Evolutionary conservation across 2,113 vertebrate species (phyloP).

Genomic region (Numenius arquata): DNA sequence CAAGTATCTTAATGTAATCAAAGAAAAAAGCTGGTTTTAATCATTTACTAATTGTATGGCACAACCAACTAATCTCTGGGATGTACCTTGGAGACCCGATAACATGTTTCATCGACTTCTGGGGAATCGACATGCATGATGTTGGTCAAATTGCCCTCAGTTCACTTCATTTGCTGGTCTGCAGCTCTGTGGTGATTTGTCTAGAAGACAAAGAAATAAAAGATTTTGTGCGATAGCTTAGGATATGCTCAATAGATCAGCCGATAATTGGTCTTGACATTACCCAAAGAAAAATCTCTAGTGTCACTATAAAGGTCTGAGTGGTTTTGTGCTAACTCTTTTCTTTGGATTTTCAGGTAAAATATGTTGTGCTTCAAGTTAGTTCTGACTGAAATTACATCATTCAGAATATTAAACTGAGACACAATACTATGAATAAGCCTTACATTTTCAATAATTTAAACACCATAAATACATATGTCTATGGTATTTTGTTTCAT

Average conservation of each 20-base stretch:
- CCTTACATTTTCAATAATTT: not conserved
- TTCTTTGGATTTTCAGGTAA: not conserved
- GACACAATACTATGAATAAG: not conserved
- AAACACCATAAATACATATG: not conserved
- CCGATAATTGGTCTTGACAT: not conserved
- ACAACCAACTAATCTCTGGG: not conserved
- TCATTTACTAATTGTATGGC: slow-evolving; percentile 19
- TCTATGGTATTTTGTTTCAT: not conserved
- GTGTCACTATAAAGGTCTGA: not conserved
- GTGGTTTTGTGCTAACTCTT: not conserved
- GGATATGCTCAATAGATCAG: not conserved
- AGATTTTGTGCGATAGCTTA: not conserved
- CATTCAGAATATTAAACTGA: not conserved
- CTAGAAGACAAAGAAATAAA: slow-evolving; percentile 46
- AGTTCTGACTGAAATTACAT: not conserved
- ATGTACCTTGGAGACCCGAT: slow-evolving; percentile 22
- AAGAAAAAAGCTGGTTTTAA: slow-evolving; percentile 41
- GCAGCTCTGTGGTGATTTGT: slow-evolving; percentile 13
- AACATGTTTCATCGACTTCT: not conserved
- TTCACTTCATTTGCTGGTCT: not conserved
- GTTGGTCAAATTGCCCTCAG: not conserved
- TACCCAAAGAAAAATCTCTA: not conserved
- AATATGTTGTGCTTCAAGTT: not conserved
- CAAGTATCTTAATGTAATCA: not conserved
- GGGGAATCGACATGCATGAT: not conserved